These are phyloP conservation scores for Eucera pruinosa DNA, from an alignment of 2,888 invertebrate genomes.

Conservation along the genomic window DNA sequence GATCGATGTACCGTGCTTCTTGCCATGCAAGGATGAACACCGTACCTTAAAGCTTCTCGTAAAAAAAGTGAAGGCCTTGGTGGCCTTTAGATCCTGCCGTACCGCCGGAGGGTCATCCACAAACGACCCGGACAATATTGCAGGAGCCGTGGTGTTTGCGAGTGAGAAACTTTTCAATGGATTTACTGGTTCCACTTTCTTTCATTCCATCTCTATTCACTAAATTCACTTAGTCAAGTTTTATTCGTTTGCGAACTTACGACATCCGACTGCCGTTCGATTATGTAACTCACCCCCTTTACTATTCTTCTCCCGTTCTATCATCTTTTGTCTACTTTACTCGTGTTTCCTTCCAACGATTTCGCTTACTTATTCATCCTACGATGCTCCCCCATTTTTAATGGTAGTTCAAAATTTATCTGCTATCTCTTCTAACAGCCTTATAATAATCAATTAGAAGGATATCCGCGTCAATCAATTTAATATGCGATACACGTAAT, in stretches of 20 bases:
- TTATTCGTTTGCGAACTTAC: slow-evolving; percentile 75
- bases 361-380: not conserved
- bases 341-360: slow-evolving; percentile 19
- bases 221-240: slow-evolving; percentile 78
- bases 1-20: slow-evolving; percentile 54
- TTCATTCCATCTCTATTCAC: slow-evolving; percentile 74
- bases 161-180: slow-evolving; percentile 76
- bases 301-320: slow-evolving; percentile 40
- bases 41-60: slow-evolving; percentile 48
- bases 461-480: not conserved
- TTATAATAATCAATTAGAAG: no score
- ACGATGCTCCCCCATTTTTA: not conserved
- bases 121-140: slow-evolving; percentile 69
- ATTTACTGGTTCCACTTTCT: slow-evolving; percentile 75
- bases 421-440: not conserved
- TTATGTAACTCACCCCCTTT: slow-evolving; percentile 70
- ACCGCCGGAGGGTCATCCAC: slow-evolving; percentile 67
- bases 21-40: slow-evolving; percentile 56
- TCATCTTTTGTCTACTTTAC: slow-evolving; percentile 33
- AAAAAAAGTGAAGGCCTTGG: slow-evolving; percentile 51
- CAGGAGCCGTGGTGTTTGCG: slow-evolving; percentile 63
- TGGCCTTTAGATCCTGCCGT: slow-evolving; percentile 56
- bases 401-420: not conserved
- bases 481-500: not conserved
- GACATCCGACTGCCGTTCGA: slow-evolving; percentile 72